Percentiles rank a stretch among this genome's conserved stretches.
These are phyloP conservation scores for Caenorhabditis auriculariae DNA, from an alignment of 2,888 invertebrate genomes.

Conservation along the genomic window DNA sequence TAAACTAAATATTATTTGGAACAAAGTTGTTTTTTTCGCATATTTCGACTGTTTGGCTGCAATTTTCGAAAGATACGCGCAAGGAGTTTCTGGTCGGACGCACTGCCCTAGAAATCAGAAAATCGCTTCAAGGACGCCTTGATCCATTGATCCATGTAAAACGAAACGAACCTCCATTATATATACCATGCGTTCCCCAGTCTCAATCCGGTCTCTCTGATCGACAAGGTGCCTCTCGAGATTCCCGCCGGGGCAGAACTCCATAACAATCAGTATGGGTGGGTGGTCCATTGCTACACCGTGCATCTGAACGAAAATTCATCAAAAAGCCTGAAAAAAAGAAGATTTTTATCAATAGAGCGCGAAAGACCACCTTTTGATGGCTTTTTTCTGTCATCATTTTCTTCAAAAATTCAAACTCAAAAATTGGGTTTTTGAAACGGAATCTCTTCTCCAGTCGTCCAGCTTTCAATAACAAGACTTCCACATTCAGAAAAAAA, in stretches of 20 bases:
- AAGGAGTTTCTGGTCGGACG: too few relatives aligned
- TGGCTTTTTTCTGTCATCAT: neutral
- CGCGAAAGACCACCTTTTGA: neutral
- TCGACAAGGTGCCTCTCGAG: conserved; percentile 32
- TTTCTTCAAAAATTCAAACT: neutral
- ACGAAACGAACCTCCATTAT: conserved; percentile 10
- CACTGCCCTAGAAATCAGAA: too few relatives aligned
- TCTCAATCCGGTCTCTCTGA: conserved; percentile 5
- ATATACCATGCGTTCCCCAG: conserved; percentile 25
- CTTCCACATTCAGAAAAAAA: too few relatives aligned
- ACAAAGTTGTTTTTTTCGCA: too few relatives aligned
- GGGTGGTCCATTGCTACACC: conserved; percentile 97
- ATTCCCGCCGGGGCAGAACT: conserved; percentile 73
- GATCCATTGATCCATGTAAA: too few relatives aligned
- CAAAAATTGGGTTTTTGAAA: neutral
- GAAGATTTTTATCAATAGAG: neutral
- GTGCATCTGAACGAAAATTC: conserved; percentile 73
- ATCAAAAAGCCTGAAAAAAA: neutral
- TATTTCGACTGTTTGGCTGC: too few relatives aligned
- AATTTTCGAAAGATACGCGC: too few relatives aligned
- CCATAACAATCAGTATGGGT: conserved; percentile 98
- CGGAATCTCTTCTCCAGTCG: too few relatives aligned
- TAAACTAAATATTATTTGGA: too few relatives aligned
- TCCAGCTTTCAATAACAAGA: too few relatives aligned
- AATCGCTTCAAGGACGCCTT: too few relatives aligned